These are phyloP conservation scores for Tenebrosternarchus preto DNA, from an alignment of 2,113 vertebrate genomes.

Conservation along the genomic window DNA sequence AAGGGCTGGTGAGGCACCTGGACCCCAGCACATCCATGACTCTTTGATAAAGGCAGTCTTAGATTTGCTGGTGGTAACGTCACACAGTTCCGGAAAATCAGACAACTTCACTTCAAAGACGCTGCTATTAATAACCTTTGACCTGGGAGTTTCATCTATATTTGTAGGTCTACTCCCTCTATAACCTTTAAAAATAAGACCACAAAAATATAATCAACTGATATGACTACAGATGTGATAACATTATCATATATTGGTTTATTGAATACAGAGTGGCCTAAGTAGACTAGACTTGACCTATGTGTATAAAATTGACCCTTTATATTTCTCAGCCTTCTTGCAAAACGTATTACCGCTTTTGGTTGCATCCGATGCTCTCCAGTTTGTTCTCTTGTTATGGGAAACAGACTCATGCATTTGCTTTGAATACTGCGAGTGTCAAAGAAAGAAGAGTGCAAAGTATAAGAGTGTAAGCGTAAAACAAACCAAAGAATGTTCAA, in stretches of 20 bases:
- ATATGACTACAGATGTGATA: neutral
- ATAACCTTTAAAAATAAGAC: slow-evolving; percentile 48
- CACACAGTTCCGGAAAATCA: slow-evolving; percentile 72
- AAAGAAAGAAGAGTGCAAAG: neutral
- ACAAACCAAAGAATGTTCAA: too few relatives aligned
- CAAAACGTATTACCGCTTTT: slow-evolving; percentile 59
- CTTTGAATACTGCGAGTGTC: slow-evolving; percentile 52
- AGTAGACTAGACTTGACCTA: neutral
- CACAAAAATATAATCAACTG: neutral
- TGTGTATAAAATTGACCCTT: neutral
- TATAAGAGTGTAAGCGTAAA: neutral
- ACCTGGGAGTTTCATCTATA: slow-evolving; percentile 47
- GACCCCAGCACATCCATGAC: slow-evolving; percentile 47
- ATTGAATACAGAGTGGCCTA: neutral
- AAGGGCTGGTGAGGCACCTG: neutral
- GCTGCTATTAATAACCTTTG: neutral
- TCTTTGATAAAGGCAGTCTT: slow-evolving; percentile 34
- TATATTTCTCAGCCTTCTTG: neutral
- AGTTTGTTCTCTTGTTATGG: slow-evolving; percentile 50
- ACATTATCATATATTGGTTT: neutral
- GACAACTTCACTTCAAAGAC: slow-evolving; percentile 72
- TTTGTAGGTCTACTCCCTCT: slow-evolving; percentile 51
- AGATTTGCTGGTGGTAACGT: slow-evolving; percentile 25
- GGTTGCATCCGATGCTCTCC: slow-evolving; percentile 51
- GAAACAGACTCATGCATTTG: slow-evolving; percentile 36